These are phyloP conservation scores for Therioaphis trifolii DNA, from an alignment of 2,888 invertebrate species.

Conservation along the genomic window DNA sequence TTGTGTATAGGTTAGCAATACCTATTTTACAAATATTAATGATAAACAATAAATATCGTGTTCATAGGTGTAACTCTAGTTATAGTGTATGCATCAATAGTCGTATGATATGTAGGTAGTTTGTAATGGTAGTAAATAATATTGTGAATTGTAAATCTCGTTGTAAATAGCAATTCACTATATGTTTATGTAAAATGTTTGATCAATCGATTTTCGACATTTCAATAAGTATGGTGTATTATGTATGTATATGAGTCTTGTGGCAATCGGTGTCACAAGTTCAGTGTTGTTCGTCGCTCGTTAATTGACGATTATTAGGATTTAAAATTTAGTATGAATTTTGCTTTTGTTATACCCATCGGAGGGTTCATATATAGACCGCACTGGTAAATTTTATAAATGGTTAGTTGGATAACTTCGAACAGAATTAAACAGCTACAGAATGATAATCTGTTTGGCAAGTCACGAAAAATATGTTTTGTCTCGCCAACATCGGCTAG, in stretches of 20 bases:
- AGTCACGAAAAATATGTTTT: too few relatives aligned
- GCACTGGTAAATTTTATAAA: too few relatives aligned
- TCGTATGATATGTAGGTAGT: neutral
- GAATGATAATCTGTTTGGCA: neutral
- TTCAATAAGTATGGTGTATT: neutral
- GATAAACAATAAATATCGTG: slow-evolving; percentile 54
- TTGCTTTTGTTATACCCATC: too few relatives aligned
- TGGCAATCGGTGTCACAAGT: neutral
- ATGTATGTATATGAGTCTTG: neutral
- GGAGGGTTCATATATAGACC: too few relatives aligned
- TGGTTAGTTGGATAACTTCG: too few relatives aligned
- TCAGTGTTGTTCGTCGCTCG: neutral
- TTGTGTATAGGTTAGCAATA: slow-evolving; percentile 21
- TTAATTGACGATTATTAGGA: too few relatives aligned
- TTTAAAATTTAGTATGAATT: too few relatives aligned
- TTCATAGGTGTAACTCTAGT: slow-evolving; percentile 46
- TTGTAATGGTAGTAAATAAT: neutral
- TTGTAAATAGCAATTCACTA: neutral
- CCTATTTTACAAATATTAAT: slow-evolving; percentile 28
- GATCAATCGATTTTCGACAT: neutral
- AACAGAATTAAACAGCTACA: too few relatives aligned
- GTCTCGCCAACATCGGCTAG: neutral
- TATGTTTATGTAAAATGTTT: too few relatives aligned
- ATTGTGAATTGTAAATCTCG: neutral
- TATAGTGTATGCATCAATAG: neutral